A percentile compares a stretch with the other conserved stretches of the same genome.
phyloP scores from a whole-genome alignment of 2,888 invertebrate genomes.

The Dorcus parallelipipedus region DNA sequence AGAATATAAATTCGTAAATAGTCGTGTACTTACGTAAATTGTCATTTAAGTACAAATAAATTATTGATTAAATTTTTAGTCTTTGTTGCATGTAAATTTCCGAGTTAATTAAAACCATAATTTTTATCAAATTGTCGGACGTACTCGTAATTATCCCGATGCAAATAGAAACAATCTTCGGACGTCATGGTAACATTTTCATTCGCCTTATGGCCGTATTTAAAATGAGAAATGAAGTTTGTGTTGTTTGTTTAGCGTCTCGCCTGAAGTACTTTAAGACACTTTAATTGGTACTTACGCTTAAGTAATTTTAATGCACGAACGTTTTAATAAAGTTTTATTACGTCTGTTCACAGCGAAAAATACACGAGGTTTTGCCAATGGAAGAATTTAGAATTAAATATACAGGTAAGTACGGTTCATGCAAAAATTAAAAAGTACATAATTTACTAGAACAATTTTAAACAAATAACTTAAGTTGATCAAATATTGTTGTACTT shows the following conservation, averaged over 20 bases:
- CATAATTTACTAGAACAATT: too few species aligned
- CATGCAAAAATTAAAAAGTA: too few species aligned
- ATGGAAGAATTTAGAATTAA: constrained; percentile 99
- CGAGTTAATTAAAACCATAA: not conserved
- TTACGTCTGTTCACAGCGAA: constrained; percentile 68
- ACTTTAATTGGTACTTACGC: too few species aligned
- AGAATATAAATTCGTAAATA: constrained; percentile 31
- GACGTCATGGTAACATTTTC: not conserved
- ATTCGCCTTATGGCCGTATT: constrained; percentile 1
- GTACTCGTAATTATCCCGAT: too few species aligned
- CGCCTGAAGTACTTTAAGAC: too few species aligned
- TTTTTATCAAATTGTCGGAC: too few species aligned
- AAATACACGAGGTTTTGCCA: constrained; percentile 99
- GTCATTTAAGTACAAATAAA: not conserved
- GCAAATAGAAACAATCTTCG: too few species aligned
- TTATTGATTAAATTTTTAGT: constrained; percentile 8
- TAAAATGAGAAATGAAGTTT: not conserved
- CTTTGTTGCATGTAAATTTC: not conserved
- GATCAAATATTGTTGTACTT: too few species aligned
- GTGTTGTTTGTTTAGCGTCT: too few species aligned
- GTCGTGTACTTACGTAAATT: not conserved
- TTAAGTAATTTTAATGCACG: not conserved
- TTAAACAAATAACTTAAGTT: too few species aligned
- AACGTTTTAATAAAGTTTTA: not conserved
- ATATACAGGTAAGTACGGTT: constrained; percentile 77